Evolutionary conservation across 2,888 invertebrate genomes (phyloP), one percentile per base, ranked within the genome.

Genomic region (Drosophila parthenogenetica): DNA sequence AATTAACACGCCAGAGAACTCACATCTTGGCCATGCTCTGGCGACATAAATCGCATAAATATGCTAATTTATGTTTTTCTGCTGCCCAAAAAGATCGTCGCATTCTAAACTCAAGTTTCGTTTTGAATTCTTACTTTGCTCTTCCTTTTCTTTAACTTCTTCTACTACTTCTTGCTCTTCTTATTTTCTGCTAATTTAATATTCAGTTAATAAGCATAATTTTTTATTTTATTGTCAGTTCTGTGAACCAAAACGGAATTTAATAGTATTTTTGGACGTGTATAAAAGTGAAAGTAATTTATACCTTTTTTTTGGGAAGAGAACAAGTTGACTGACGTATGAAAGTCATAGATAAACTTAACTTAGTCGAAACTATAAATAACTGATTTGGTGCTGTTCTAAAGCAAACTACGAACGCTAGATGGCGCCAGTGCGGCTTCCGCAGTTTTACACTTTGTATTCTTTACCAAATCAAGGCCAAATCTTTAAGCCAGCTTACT

Each of bases 21-120:
- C 60, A 59, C 60, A 59, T 60, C 39, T 71, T 77, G 75, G 45
- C 71, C 78, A 71, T 64, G 79, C 64, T 62, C 29, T 60, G 50
- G 50, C 74, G 63, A 74, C 78, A 77, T 77, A 77, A 74, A 71
- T 77, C 79, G 77, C 77, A 77, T 77, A 79, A 77, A 77, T 77
- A 75, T 77, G 79, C 57, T 77, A 79, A 79, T 77, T 77, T 62
- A 69, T 75, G 75, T 69, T 70, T 50, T 70, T 2, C 2, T 72
- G 73, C 73, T 73, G 69, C 64, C 77, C 64, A 77, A 64, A 19
- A 19, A 48, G 45, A 61, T 40, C 43, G 19, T 32, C 49, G 32
- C 43, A 60, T 77, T 77, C 68, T 62, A 46, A 66, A 50, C 60
- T 71, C 54, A 73, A 58, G 58, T 75, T 58, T 64, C 49, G 69